Percentiles rank a stretch among this genome's conserved stretches.
These are phyloP conservation scores for Campoletis sonorensis DNA, from an alignment of 1,140 invertebrate species.

Conservation along the genomic window DNA sequence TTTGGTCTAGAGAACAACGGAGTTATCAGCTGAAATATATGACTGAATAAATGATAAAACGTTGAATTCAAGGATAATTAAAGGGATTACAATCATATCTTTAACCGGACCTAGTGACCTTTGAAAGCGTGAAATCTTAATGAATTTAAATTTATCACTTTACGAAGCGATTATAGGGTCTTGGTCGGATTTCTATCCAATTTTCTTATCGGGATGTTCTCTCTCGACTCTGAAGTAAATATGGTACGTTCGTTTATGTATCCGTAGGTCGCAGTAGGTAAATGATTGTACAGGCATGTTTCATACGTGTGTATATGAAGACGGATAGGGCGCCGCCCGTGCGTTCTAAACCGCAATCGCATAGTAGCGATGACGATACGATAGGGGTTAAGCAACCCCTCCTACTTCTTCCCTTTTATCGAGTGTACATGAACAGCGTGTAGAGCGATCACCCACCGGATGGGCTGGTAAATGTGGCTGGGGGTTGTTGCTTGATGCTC, in stretches of 20 bases:
- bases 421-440: constrained; percentile 26
- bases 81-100: too few species aligned
- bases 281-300: neutral
- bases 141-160: too few species aligned
- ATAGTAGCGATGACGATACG: constrained; percentile 58
- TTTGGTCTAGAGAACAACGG: too few species aligned
- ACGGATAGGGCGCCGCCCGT: constrained; percentile 64
- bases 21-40: too few species aligned
- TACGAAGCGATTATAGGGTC: too few species aligned
- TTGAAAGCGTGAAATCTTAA: too few species aligned
- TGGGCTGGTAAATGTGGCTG: constrained; percentile 35
- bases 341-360: constrained; percentile 59
- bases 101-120: too few species aligned
- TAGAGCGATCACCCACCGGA: constrained; percentile 36
- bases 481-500: constrained; percentile 33
- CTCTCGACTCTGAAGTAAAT: neutral
- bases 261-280: neutral
- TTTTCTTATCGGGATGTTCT: too few species aligned
- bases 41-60: too few species aligned
- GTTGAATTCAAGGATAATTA: too few species aligned
- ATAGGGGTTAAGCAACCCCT: constrained; percentile 68
- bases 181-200: too few species aligned
- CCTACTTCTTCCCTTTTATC: constrained; percentile 39
- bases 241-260: neutral
- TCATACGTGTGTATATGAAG: neutral